Conservation (phyloP, 2,797 vertebrate species). For the Labeo calbasu region DNA sequence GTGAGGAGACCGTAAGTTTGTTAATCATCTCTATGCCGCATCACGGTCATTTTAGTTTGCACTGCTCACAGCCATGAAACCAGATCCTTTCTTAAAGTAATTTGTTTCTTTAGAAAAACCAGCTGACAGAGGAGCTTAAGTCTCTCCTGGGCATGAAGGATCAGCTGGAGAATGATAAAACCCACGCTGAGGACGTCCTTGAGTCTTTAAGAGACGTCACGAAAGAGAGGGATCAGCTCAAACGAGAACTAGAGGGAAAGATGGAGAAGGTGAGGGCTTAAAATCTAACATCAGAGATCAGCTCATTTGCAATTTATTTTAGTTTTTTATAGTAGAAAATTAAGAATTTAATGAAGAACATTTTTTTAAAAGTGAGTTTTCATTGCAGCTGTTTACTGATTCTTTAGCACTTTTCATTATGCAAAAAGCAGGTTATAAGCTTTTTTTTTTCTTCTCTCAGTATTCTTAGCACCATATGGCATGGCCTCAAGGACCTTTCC, state of each 20-base stretch:
- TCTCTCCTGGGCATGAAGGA: constrained; percentile 52
- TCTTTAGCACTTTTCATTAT: no score
- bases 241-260: constrained; percentile 69
- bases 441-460: no score
- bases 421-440: no score
- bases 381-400: no score
- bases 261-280: constrained; percentile 64
- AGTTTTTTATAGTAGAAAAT: no score
- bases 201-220: constrained; percentile 60
- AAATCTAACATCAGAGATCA: neutral
- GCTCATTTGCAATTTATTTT: no score
- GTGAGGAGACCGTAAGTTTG: constrained; percentile 63
- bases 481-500: no score
- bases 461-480: no score
- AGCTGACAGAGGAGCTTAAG: constrained; percentile 46
- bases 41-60: no score
- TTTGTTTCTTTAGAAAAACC: constrained; percentile 20
- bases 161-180: constrained; percentile 56
- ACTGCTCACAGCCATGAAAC: neutral
- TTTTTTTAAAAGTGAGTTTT: no score
- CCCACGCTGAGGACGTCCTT: constrained; percentile 71
- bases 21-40: neutral
- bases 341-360: no score
- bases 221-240: constrained; percentile 68
- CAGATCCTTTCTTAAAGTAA: neutral